Conservation (phyloP, 2,113 vertebrate genomes). For the Pseudois nayaur region DNA sequence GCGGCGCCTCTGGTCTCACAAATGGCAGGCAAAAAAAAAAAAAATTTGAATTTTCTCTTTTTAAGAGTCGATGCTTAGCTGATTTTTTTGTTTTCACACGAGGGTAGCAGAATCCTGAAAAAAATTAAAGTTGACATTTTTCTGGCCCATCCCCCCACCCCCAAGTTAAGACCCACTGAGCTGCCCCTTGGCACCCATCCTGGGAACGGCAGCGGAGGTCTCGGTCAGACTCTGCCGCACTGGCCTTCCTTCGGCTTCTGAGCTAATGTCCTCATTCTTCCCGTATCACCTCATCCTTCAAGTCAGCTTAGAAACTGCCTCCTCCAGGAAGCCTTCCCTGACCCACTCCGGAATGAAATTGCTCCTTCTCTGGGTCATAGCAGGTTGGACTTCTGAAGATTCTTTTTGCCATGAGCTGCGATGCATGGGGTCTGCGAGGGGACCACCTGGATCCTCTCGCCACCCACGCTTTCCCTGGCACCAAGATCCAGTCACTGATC, state of each 20-base stretch:
- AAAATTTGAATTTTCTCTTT: neutral
- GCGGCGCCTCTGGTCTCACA: neutral
- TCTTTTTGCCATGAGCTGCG: neutral
- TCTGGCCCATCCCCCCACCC: neutral
- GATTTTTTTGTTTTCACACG: neutral
- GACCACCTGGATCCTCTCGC: neutral
- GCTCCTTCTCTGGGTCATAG: neutral
- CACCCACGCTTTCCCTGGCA: neutral
- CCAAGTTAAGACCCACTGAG: neutral
- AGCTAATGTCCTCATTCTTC: too few species aligned
- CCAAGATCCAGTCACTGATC: neutral
- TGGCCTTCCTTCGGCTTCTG: neutral
- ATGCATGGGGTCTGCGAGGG: neutral
- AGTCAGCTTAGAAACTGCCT: neutral
- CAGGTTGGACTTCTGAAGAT: neutral
- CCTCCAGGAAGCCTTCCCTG: slow-evolving; percentile 23
- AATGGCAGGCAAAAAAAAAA: neutral
- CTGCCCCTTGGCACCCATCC: neutral
- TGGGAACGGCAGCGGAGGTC: neutral
- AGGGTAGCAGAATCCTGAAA: neutral
- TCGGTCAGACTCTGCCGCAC: neutral
- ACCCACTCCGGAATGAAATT: neutral
- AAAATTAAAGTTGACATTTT: neutral
- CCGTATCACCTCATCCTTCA: neutral
- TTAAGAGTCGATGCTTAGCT: neutral